Conservation (phyloP, 2,888 invertebrate genomes). For the Drosophila gaucha region DNA sequence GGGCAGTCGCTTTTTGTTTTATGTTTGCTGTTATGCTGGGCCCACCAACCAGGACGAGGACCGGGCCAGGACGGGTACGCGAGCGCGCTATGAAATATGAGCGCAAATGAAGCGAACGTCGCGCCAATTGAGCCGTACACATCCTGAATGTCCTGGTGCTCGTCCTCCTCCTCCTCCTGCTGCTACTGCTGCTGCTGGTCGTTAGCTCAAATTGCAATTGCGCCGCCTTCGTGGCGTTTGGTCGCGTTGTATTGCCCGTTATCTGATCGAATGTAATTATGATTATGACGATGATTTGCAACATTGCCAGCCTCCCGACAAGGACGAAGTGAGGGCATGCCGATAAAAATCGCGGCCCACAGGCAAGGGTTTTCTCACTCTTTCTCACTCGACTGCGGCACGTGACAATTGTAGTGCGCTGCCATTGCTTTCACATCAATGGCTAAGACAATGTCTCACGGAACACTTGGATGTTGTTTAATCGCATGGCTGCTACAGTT, state of each 20-base stretch:
- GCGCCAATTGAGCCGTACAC: constrained; percentile 55
- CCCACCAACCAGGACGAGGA: constrained; percentile 34
- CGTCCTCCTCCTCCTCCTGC: constrained; percentile 1
- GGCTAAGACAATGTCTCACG: constrained; percentile 56
- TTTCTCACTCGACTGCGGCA: constrained; percentile 45
- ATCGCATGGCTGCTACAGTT: constrained; percentile 66
- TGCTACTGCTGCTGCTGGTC: constrained; percentile 36
- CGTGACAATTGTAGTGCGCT: constrained; percentile 68
- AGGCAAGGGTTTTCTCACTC: constrained; percentile 50
- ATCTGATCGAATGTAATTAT: constrained; percentile 81
- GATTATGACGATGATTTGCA: constrained; percentile 80
- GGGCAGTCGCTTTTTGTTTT: constrained; percentile 64
- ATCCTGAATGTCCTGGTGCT: constrained; percentile 13
- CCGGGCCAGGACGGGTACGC: constrained; percentile 16
- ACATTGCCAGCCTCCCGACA: constrained; percentile 57
- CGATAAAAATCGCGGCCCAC: constrained; percentile 59
- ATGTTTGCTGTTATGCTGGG: constrained; percentile 73
- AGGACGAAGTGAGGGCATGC: constrained; percentile 13
- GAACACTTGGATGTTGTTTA: constrained; percentile 29
- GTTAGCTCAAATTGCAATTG: constrained; percentile 77
- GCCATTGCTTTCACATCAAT: constrained; percentile 40
- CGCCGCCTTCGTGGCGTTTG: constrained; percentile 46
- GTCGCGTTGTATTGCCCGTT: constrained; percentile 50
- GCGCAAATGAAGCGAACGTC: constrained; percentile 72
- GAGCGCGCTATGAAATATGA: constrained; percentile 64